Evolutionary conservation across 2,797 vertebrate species (phyloP).

Genomic region (Pagetopsis macropterus): DNA sequence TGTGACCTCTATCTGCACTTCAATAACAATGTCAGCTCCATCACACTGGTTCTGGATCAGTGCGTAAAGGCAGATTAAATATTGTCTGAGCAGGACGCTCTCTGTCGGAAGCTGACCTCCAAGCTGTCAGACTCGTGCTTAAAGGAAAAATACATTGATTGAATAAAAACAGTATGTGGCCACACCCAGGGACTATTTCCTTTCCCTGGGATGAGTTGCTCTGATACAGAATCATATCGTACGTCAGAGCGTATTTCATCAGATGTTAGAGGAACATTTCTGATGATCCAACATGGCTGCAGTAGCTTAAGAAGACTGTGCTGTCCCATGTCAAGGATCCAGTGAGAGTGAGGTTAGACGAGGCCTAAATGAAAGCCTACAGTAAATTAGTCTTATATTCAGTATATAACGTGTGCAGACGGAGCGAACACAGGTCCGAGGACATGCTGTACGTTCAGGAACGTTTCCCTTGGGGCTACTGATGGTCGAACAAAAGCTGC

Average conservation of each 20-base stretch:
- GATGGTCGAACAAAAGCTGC: conserved; percentile 35
- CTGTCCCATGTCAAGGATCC: conserved; percentile 30
- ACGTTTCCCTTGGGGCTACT: conserved; percentile 7
- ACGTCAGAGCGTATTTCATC: conserved; percentile 26
- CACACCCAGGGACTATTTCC: conserved; percentile 8
- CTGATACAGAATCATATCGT: conserved; percentile 16
- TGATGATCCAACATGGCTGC: conserved; percentile 24
- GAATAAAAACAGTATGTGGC: conserved; percentile 13
- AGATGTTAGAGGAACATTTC: conserved; percentile 9
- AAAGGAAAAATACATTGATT: conserved; percentile 24
- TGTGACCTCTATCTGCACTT: conserved; percentile 64
- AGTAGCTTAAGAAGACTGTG: conserved; percentile 28
- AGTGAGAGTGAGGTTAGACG: not conserved
- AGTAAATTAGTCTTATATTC: not conserved
- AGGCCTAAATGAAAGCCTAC: not conserved
- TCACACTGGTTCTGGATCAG: conserved; percentile 42
- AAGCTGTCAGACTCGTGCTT: conserved; percentile 21
- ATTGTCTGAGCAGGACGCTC: conserved; percentile 6
- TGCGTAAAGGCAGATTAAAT: conserved; percentile 17
- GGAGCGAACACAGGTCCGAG: conserved; percentile 1
- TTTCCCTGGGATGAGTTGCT: conserved; percentile 21
- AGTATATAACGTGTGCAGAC: conserved; percentile 1
- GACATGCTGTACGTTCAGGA: conserved; percentile 55
- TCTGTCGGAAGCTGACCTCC: conserved; percentile 29
- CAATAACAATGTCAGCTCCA: conserved; percentile 25